A percentile compares a stretch with the other conserved stretches of the same genome.
Conservation (phyloP, 2,113 vertebrate genomes). For the Syngnathus scovelli region DNA sequence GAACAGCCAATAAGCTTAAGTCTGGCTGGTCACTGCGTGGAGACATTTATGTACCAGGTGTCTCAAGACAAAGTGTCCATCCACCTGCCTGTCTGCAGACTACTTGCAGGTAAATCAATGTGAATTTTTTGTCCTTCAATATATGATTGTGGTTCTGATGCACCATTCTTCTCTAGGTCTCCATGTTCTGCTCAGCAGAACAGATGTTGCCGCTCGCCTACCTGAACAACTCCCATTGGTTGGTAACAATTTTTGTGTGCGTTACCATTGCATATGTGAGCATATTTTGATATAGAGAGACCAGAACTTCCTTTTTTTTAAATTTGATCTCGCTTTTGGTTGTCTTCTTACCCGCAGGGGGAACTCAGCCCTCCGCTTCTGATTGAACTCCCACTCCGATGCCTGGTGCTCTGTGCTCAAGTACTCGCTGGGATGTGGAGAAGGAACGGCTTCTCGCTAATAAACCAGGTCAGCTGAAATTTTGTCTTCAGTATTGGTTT, state of each 20-base stretch:
- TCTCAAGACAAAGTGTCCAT: slow-evolving; percentile 98
- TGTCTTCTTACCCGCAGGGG: slow-evolving; percentile 69
- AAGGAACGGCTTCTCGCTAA: slow-evolving; percentile 94
- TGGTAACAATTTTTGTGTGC: slow-evolving; percentile 46
- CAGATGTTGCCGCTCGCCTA: slow-evolving; percentile 86
- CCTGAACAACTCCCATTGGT: slow-evolving; percentile 94
- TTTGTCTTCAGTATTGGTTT: not conserved
- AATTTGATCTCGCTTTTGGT: not conserved
- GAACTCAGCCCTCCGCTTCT: slow-evolving; percentile 93
- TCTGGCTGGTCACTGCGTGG: slow-evolving; percentile 88
- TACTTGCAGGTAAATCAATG: slow-evolving; percentile 83
- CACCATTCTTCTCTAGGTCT: slow-evolving; percentile 71
- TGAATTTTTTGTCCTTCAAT: too few relatives aligned
- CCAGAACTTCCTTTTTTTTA: not conserved
- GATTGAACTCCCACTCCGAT: slow-evolving; percentile 92
- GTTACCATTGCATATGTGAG: not conserved
- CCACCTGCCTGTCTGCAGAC: slow-evolving; percentile 90
- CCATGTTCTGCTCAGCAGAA: slow-evolving; percentile 91
- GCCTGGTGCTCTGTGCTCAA: slow-evolving; percentile 92
- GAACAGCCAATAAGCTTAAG: slow-evolving; percentile 90
- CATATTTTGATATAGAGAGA: not conserved
- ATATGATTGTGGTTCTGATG: not conserved
- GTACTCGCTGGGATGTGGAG: slow-evolving; percentile 99
- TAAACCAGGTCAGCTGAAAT: slow-evolving; percentile 82
- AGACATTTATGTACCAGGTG: slow-evolving; percentile 93